These are phyloP conservation scores for Nanorana parkeri DNA, from an alignment of 2,113 vertebrate species.

Conservation along the genomic window DNA sequence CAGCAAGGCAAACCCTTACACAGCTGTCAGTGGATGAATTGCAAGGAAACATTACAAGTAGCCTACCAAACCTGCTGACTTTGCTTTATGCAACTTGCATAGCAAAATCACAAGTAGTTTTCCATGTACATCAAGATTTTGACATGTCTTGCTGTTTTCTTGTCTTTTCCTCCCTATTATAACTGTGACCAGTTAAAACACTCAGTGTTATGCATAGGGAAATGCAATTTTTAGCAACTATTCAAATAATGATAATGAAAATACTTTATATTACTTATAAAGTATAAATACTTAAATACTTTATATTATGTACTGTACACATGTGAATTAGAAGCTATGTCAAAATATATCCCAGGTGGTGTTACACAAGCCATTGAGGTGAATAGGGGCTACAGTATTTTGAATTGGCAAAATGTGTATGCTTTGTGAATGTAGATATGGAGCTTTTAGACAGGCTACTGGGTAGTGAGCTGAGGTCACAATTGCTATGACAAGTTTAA, in stretches of 20 bases:
- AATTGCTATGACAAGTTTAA: too few relatives aligned
- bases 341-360: too few relatives aligned
- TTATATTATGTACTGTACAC: not conserved
- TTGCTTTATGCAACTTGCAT: constrained; percentile 6
- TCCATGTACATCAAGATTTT: constrained; percentile 12
- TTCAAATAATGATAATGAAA: not conserved
- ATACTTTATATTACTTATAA: too few relatives aligned
- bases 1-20: constrained; percentile 22
- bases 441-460: too few relatives aligned
- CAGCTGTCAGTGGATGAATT: constrained; percentile 31
- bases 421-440: too few relatives aligned
- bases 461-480: too few relatives aligned
- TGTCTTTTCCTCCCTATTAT: too few relatives aligned
- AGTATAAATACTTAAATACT: too few relatives aligned
- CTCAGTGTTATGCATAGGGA: not conserved
- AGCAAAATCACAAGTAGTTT: constrained; percentile 27
- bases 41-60: constrained; percentile 23
- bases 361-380: too few relatives aligned
- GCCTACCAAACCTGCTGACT: constrained; percentile 3
- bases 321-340: too few relatives aligned
- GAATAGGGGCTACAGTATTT: too few relatives aligned
- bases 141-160: not conserved
- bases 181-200: not conserved
- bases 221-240: constrained; percentile 5
- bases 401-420: too few relatives aligned